Evolutionary conservation across 2,797 vertebrate genomes (phyloP).

Genomic region (Sciurus carolinensis): DNA sequence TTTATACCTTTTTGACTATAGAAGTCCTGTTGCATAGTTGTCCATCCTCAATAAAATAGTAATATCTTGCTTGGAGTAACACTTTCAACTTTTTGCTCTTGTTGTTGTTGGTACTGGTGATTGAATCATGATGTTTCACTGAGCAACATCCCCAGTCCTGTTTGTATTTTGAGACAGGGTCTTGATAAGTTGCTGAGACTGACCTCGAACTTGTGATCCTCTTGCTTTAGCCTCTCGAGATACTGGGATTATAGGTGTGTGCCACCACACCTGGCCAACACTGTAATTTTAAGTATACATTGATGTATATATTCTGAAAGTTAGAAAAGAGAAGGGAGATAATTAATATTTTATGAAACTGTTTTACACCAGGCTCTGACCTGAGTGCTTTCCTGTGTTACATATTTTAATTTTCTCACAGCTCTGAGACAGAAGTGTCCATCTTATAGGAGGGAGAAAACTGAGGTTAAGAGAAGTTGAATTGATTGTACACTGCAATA

Average conservation of each 20-base stretch:
- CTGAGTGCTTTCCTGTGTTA: neutral
- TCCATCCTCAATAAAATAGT: neutral
- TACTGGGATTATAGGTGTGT: no score
- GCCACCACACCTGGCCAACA: neutral
- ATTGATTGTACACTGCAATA: neutral
- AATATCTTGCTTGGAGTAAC: neutral
- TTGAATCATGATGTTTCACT: no score
- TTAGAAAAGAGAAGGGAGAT: neutral
- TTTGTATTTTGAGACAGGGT: no score
- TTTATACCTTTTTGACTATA: slow-evolving; percentile 10
- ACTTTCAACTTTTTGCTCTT: neutral
- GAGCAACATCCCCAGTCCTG: no score
- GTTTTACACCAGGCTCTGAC: neutral
- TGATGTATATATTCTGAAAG: slow-evolving; percentile 1
- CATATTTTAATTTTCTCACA: slow-evolving; percentile 44
- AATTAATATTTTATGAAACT: slow-evolving; percentile 47
- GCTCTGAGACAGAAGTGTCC: neutral
- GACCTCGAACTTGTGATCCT: no score
- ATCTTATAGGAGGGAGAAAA: slow-evolving; percentile 33
- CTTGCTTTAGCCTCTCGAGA: no score
- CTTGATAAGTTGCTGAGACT: no score
- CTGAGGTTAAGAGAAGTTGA: neutral
- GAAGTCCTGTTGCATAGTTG: neutral
- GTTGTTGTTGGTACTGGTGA: no score
- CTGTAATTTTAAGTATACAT: slow-evolving; percentile 14